Percentiles rank a stretch among this genome's conserved stretches.
These are phyloP conservation scores for Nibea albiflora DNA, from an alignment of 2,113 vertebrate genomes.

Conservation along the genomic window DNA sequence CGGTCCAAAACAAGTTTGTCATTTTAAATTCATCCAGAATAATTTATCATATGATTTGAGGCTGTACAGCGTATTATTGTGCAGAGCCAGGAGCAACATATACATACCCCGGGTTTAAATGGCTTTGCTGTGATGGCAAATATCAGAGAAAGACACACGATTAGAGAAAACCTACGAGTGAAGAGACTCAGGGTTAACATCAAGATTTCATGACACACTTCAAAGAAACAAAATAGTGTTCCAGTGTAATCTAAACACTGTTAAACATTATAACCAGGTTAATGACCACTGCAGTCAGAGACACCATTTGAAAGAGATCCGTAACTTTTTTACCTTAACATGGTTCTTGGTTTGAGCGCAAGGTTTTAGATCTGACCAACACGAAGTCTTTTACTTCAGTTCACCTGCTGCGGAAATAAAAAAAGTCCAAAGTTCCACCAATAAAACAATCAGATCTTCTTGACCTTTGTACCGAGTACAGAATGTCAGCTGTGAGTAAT, in stretches of 20 bases:
- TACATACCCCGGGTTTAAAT: constrained; percentile 76
- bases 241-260: not conserved
- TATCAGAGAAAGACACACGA: constrained; percentile 71
- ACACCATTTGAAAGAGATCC: not conserved
- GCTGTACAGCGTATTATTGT: not conserved
- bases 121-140: constrained; percentile 73
- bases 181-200: constrained; percentile 26
- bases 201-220: not conserved
- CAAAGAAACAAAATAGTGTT: not conserved
- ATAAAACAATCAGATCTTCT: constrained; percentile 56
- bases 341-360: constrained; percentile 51
- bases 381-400: not conserved
- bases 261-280: constrained; percentile 1
- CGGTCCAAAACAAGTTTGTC: not conserved
- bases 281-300: not conserved
- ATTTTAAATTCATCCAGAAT: constrained; percentile 12
- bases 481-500: not conserved
- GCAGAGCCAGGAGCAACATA: constrained; percentile 5
- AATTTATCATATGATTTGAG: not conserved
- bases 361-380: not conserved
- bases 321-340: constrained; percentile 78
- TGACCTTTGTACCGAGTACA: constrained; percentile 66
- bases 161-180: constrained; percentile 68
- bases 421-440: constrained; percentile 72
- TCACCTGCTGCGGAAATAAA: constrained; percentile 48